Evolutionary conservation across 2,113 vertebrate species (phyloP), one percentile per base, ranked within the genome.

Genomic region (Etheostoma spectabile): DNA sequence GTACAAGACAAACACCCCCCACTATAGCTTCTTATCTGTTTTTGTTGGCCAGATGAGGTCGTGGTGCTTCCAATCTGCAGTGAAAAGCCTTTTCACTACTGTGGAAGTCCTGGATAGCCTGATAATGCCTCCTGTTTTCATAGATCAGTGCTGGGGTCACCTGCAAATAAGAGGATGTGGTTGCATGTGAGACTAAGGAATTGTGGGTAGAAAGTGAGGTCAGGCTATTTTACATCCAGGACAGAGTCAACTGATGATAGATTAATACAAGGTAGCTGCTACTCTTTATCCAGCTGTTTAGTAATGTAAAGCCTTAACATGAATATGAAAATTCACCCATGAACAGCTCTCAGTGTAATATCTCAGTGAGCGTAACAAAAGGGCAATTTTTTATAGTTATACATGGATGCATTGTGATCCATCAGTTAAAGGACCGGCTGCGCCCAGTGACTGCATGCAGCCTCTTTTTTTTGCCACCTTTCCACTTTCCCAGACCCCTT

Each of bases 91-190:
- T 56, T 83, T 74, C 74, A 60, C 64, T 61, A 75, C 42, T 82
- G 67, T 85, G 68, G 73, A 79, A 80, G 82, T 84, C 74, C 73
- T 84, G 66, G 11, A 71, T 48, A 56, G 57, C 77, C 77, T 79
- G 86, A 93, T 91, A 90, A 87, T 82, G 75, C 78, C 27, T 84
- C 63, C 48, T 70, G 77, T 74, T 75, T 86, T 84, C 51, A 85
- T 75, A 89, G 90, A 90, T 92, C 83, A 84, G 62, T 73, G 62
- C 46, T 16, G n/a, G 27, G 56, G 85, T 87, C 87, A 74, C 68
- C 55, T 27, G 79, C 80, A 86, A 88, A 90, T 89, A 83, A 77
- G 79, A 74, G 51, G 66, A 82, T 77, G 53, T 16, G 45, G 83
- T 76, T 74, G 74, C 81, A 89, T 77, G 66, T 49, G 63, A 88